Evolutionary conservation across 2,888 invertebrate genomes (phyloP).

Genomic region (Sinohyriopsis cumingii): DNA sequence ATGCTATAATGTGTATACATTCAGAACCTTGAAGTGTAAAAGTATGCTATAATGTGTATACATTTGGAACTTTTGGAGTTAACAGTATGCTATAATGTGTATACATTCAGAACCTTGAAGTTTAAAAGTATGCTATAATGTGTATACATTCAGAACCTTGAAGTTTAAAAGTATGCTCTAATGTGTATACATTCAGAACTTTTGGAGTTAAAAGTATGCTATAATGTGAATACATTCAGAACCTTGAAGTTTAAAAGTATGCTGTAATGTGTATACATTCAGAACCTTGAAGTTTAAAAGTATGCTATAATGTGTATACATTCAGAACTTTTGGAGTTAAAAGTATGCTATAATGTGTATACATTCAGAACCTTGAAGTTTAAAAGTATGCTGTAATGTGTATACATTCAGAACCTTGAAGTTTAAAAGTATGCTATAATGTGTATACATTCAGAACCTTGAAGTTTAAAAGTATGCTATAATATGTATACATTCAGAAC

Average conservation of each 20-base stretch:
- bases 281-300: background rate
- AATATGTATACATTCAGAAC: background rate
- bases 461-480: background rate
- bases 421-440: background rate
- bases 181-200: background rate
- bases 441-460: no score
- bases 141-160: no score
- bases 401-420: background rate
- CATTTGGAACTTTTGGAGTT: background rate
- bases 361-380: background rate
- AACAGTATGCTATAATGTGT: background rate
- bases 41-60: no score
- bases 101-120: background rate
- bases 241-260: background rate
- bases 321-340: no score
- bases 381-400: background rate
- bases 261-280: background rate
- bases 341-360: no score
- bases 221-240: background rate
- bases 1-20: background rate
- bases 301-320: no score
- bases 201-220: no score
- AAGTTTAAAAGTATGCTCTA: background rate
- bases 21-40: no score
- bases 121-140: background rate